Evolutionary conservation across 2,888 invertebrate genomes (phyloP), one percentile per base, ranked within the genome.

Genomic region (Molorchus minor): DNA sequence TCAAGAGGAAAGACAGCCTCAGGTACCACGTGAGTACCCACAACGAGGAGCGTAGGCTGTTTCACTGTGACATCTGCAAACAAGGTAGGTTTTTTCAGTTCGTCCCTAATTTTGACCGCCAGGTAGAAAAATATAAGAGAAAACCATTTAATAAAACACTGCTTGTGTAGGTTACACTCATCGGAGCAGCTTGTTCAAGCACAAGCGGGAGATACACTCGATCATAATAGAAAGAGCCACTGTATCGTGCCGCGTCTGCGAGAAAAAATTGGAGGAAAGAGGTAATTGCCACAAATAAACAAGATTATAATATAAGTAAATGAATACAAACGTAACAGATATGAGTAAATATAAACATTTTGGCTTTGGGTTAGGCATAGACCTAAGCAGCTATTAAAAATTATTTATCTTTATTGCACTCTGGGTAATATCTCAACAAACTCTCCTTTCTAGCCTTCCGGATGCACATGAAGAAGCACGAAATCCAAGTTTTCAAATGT

Each of bases 381-480:
- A n/a, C n/a, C n/a, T n/a, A n/a, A n/a, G n/a, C n/a, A n/a, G n/a
- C n/a, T n/a, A n/a, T n/a, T n/a, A n/a, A n/a, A n/a, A n/a, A n/a
- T n/a, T n/a, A n/a, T n/a, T n/a, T n/a, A n/a, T n/a, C n/a, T n/a
- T n/a, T n/a, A n/a, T n/a, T n/a, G n/a, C n/a, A n/a, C n/a, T n/a
- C n/a, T n/a, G n/a, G n/a, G n/a, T n/a, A n/a, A n/a, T n/a, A n/a
- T n/a, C n/a, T n/a, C n/a, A n/a, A n/a, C n/a, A n/a, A n/a, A n/a
- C n/a, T n/a, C n/a, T n/a, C 16, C 16, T 29, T 44, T 45, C 19
- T 21, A 47, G 47, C 33, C 2, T 47, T 10, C 10, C 20, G 20
- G 4, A 16, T 21, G 3, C 49, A 49, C 29, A 49, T 49, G 49
- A 49, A 38, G 25, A 38, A n/a, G 15, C 49, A 49, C 13, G 49